Evolutionary conservation across 2,113 vertebrate genomes (phyloP), one percentile per base, ranked within the genome.

Genomic region (Hemiprocne comata): DNA sequence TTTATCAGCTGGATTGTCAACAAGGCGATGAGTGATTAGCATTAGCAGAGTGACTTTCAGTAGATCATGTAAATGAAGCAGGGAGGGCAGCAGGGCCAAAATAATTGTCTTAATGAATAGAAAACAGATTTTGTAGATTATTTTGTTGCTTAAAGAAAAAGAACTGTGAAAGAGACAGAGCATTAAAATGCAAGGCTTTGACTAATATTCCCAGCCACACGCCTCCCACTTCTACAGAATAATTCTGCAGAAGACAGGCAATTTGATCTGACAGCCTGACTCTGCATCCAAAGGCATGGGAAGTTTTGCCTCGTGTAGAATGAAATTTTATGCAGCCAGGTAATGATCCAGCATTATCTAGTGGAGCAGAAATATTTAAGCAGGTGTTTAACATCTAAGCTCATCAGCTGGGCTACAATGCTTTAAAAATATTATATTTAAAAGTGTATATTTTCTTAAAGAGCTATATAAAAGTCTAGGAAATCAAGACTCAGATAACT

Each of bases 1-100:
- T 94, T 81, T 58, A 76, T 85, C 85, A 54, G 75, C 65, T 70
- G 61, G 33, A 53, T 84, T 92, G 82, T 60, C 92, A 88, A 28
- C 77, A 93, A 86, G 71, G 89, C 23, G 48, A 34, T 46, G 76
- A 94, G 84, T 78, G 77, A 92, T 80, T 70, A 87, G n/a, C 64
- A 62, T 90, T 93, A 96, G 67, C 55, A 91, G 38, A 94, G 33
- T 1, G 3, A 71, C 89, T 95, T 77, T 72, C 58, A 80, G 21
- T n/a, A 89, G 40, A 80, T 91, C 83, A 95, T 70, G 70, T 48
- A 95, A 95, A 95, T 60, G 42, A 95, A 87, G 64, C 62, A 33
- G n/a, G 33, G 51, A 94, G 75, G 82, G 61, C 80, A 94, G 65
- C 60, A 92, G 66, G 74, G 82, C 79, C 79, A 90, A 89, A 88